These are phyloP conservation scores for Julus scandinavius DNA, from an alignment of 2,888 invertebrate species.

Conservation along the genomic window DNA sequence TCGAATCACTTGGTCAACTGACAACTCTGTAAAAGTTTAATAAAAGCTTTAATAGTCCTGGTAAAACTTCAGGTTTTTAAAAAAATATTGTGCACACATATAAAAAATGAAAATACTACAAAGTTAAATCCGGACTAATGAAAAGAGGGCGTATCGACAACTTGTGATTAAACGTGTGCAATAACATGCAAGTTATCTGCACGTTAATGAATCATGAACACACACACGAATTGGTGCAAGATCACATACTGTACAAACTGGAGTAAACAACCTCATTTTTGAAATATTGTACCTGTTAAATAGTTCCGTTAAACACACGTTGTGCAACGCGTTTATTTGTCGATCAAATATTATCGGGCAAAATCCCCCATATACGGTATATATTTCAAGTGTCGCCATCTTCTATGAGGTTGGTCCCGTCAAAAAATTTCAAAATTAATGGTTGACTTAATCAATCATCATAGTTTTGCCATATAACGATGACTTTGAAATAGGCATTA, in stretches of 20 bases:
- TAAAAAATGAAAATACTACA: neutral
- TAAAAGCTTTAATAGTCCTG: too few species aligned
- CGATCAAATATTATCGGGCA: constrained; percentile 13
- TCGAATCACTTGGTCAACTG: too few species aligned
- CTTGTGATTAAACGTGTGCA: neutral
- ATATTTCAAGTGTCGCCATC: neutral
- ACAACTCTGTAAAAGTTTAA: too few species aligned
- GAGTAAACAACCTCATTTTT: neutral
- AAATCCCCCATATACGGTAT: neutral
- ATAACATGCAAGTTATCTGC: neutral
- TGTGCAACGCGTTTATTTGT: neutral
- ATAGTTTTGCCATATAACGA: too few species aligned
- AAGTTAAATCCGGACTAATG: neutral
- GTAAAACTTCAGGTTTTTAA: too few species aligned
- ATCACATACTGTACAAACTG: neutral
- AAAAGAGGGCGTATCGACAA: neutral
- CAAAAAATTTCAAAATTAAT: neutral
- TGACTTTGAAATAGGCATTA: too few species aligned
- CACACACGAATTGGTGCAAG: neutral
- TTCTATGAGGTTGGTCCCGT: neutral
- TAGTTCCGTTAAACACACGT: neutral
- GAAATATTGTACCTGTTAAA: neutral
- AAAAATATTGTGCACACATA: neutral
- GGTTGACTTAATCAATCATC: too few species aligned
- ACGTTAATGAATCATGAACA: neutral